phyloP scores from a whole-genome alignment of 2,888 invertebrate species.

The Siphlonurus alternatus region DNA sequence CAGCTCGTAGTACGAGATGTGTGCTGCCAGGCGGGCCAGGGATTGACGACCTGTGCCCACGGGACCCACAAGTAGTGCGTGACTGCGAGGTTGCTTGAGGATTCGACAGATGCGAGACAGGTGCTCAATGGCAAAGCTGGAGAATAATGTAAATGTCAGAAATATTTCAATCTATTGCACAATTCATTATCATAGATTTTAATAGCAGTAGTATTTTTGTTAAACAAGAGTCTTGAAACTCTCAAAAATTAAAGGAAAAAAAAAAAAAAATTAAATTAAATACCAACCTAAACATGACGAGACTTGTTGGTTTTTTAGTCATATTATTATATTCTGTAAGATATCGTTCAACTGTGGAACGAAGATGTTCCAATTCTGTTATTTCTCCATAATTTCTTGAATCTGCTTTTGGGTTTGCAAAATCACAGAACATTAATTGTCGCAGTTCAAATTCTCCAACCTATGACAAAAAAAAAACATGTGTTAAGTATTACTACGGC shows the following conservation, averaged over 20 bases:
- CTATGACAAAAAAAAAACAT: conserved; percentile 23
- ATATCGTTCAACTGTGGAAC: conserved; percentile 71
- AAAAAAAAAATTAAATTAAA: too few species aligned
- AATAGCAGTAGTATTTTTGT: too few species aligned
- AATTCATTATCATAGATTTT: not conserved
- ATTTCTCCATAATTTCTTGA: conserved; percentile 79
- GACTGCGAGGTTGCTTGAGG: conserved; percentile 79
- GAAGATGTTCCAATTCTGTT: conserved; percentile 59
- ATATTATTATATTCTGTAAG: conserved; percentile 84
- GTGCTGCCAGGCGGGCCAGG: conserved; percentile 73
- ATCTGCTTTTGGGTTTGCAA: conserved; percentile 85
- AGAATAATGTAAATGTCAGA: conserved; percentile 10
- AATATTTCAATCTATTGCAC: not conserved
- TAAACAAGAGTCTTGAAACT: not conserved
- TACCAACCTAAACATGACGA: conserved; percentile 78
- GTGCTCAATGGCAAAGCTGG: conserved; percentile 86
- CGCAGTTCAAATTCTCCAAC: conserved; percentile 68
- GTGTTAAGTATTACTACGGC: not conserved
- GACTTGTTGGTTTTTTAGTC: conserved; percentile 92
- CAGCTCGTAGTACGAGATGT: conserved; percentile 84
- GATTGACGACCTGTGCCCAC: conserved; percentile 91
- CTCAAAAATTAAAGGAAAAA: too few species aligned
- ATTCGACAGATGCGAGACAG: conserved; percentile 80
- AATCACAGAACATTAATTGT: conserved; percentile 84
- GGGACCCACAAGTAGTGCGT: conserved; percentile 77